Conservation (phyloP, 2,888 invertebrate genomes). For the Dryadula phaetusa region DNA sequence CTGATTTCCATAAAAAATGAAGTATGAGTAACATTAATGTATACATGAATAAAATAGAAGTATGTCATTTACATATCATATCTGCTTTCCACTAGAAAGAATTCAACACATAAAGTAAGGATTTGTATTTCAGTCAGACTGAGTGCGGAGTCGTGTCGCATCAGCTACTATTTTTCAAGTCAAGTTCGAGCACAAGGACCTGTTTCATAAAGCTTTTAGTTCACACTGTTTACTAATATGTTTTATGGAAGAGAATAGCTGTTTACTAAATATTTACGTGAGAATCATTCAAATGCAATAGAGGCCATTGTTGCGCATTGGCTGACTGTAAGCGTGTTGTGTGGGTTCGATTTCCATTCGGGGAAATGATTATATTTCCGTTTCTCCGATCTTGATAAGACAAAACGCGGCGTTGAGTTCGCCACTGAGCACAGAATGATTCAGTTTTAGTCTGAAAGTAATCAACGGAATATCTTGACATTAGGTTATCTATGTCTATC, state of each 20-base stretch:
- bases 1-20: too few relatives aligned
- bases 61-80: constrained; percentile 3
- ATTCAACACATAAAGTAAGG: constrained; percentile 13
- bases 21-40: too few relatives aligned
- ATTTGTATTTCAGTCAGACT: constrained; percentile 25
- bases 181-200: constrained; percentile 26
- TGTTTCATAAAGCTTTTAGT: constrained; percentile 29
- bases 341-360: too few relatives aligned
- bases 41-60: constrained; percentile 1
- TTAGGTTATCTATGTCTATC: too few relatives aligned
- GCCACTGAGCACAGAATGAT: too few relatives aligned
- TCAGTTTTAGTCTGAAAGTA: too few relatives aligned
- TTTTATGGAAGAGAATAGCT: constrained; percentile 5
- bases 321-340: too few relatives aligned
- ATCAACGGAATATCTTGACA: too few relatives aligned
- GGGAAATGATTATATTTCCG: too few relatives aligned
- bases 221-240: constrained; percentile 1
- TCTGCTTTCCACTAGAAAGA: neutral
- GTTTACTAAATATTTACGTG: neutral
- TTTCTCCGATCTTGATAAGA: too few relatives aligned
- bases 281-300: neutral
- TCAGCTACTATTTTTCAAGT: constrained; percentile 33
- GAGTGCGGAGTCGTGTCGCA: constrained; percentile 35
- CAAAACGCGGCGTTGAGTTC: too few relatives aligned
- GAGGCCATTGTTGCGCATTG: too few relatives aligned